Evolutionary conservation across 2,113 vertebrate species (phyloP), one percentile per base, ranked within the genome.

Genomic region (Cyprinodon variegatus): DNA sequence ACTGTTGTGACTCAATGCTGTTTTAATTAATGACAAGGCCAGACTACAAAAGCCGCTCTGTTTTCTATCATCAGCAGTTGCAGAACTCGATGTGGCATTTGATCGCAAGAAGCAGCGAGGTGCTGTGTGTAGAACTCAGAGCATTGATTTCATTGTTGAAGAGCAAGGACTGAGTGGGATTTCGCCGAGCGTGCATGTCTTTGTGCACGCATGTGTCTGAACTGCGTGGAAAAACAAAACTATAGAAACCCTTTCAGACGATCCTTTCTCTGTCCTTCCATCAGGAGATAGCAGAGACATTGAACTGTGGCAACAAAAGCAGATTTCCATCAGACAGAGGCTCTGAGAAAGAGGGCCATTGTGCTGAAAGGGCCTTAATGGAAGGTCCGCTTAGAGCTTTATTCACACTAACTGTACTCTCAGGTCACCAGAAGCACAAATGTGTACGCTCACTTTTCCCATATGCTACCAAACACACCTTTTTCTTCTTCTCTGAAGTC

Each of bases 231-330:
- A 89, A 53, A 87, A 89, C 81, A 83, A 87, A 86, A 89, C 88
- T 88, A 85, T 84, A 82, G 88, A 87, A 74, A 78, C 79, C 86
- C 83, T 88, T 89, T 91, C 86, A 91, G 74, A 80, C 80, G 71
- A 61, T 79, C 75, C 79, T 83, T 86, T 90, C 79, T 86, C 74
- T 72, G 72, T 77, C 81, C 80, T 86, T 89, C 87, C 81, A 89
- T 91, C 87, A 87, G 86, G 82, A 91, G 82, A 93, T 89, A 89
- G 81, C 85, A 78, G 81, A 76, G 85, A 92, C 90, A 90, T 90
- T 89, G 86, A 91, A 83, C 83, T 77, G 85, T 10, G 1, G 85
- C 85, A 90, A 91, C 87, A 93, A 90, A 93, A 91, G 90, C 87
- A 90, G 87, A 88, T 92, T 89, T 91, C 88, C 78, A 89, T 93